A percentile compares a stretch with the other conserved stretches of the same genome.
Conservation (phyloP, 2,797 vertebrate genomes). For the Masticophis lateralis region DNA sequence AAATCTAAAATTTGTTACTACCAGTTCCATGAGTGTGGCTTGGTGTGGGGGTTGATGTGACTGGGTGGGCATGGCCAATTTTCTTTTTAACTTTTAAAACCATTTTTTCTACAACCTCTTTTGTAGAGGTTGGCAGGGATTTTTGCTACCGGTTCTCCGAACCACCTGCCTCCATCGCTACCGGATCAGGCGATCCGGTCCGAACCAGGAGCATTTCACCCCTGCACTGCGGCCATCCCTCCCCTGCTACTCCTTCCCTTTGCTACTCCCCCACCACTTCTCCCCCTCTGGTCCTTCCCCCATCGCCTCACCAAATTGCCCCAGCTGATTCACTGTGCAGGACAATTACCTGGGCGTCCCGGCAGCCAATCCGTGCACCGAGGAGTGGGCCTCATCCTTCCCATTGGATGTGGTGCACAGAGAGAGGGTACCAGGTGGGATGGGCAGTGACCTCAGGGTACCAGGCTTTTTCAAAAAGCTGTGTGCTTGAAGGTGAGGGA, state of each 20-base stretch:
- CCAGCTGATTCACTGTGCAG: not conserved
- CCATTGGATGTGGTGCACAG: not conserved
- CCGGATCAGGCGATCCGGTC: no score
- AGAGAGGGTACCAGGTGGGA: not conserved
- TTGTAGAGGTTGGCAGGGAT: no score
- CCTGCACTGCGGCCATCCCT: no score
- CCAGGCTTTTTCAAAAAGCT: not conserved
- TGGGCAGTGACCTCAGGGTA: not conserved
- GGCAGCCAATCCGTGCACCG: rapidly evolving
- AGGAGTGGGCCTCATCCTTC: not conserved
- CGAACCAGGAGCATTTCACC: no score
- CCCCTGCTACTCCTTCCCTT: not conserved
- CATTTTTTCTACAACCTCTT: no score
- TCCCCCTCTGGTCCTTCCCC: not conserved
- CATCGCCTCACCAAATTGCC: not conserved
- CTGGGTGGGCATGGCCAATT: no score
- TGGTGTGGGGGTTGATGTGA: no score
- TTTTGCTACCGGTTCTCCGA: no score
- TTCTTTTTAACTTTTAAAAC: no score
- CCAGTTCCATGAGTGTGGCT: no score
- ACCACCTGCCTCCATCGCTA: no score
- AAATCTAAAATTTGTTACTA: no score
- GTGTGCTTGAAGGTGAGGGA: not conserved
- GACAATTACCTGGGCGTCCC: not conserved
- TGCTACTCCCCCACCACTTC: not conserved